Percentiles rank a stretch among this genome's conserved stretches.
These are phyloP conservation scores for Patiria pectinifera DNA, from an alignment of 53 echinoderm and acorn worm species.

Conservation along the genomic window DNA sequence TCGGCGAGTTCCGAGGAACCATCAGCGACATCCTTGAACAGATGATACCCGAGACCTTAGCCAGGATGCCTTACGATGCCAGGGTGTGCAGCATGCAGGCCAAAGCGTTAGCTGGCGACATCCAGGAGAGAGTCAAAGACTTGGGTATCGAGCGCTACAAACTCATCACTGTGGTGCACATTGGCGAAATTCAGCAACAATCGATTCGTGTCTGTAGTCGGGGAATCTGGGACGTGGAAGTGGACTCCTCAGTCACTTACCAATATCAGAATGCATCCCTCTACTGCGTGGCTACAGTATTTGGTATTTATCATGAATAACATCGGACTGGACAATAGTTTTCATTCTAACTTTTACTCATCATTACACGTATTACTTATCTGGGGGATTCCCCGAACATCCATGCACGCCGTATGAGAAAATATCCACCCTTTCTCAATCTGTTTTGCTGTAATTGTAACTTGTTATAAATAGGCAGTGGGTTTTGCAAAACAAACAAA, in stretches of 20 bases:
- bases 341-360: neutral
- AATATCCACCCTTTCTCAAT: too few relatives aligned
- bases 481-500: too few relatives aligned
- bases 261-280: conserved; percentile 76
- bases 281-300: conserved; percentile 85
- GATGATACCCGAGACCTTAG: conserved; percentile 52
- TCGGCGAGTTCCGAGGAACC: conserved; percentile 50
- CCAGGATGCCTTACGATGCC: conserved; percentile 67
- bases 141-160: conserved; percentile 78
- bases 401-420: too few relatives aligned
- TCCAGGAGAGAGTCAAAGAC: conserved; percentile 78
- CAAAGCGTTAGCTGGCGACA: conserved; percentile 64
- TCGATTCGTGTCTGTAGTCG: conserved; percentile 68
- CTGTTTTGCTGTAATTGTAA: too few relatives aligned
- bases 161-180: conserved; percentile 75
- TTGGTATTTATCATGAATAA: conserved; percentile 86
- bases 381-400: too few relatives aligned
- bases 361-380: neutral
- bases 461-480: too few relatives aligned
- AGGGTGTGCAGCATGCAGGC: conserved; percentile 64
- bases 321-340: too few relatives aligned
- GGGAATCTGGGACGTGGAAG: conserved; percentile 73
- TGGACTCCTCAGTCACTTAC: conserved; percentile 74
- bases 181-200: conserved; percentile 76
- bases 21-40: conserved; percentile 71